These are phyloP conservation scores for Neosalanx taihuensis DNA, from an alignment of 2,797 vertebrate genomes.

Conservation along the genomic window DNA sequence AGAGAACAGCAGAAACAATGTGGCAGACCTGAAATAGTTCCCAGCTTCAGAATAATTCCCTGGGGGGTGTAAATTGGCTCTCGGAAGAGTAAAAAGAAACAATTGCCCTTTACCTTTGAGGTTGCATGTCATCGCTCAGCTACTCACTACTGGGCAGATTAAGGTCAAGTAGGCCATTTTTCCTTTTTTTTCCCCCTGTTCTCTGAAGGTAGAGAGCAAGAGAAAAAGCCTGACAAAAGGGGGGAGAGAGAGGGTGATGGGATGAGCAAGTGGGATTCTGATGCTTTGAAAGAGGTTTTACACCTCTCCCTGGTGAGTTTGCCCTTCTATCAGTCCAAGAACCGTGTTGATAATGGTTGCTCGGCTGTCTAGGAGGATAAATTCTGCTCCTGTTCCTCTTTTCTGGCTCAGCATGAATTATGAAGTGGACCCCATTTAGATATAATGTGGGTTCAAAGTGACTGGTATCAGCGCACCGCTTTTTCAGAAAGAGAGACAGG, in stretches of 20 bases:
- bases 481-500: background rate
- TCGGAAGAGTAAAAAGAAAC: conserved; percentile 67
- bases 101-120: conserved; percentile 78
- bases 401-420: conserved; percentile 46
- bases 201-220: conserved; percentile 47
- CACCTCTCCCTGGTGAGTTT: conserved; percentile 66
- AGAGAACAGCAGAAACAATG: conserved; percentile 55
- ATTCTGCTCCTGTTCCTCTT: conserved; percentile 52
- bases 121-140: conserved; percentile 77
- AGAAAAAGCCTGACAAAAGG: conserved; percentile 27
- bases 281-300: conserved; percentile 75
- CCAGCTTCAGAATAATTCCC: conserved; percentile 57
- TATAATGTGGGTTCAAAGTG: conserved; percentile 1
- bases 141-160: conserved; percentile 76
- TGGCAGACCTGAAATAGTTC: conserved; percentile 63
- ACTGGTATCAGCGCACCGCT: background rate
- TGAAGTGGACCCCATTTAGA: conserved; percentile 36
- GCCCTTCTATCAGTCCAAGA: conserved; percentile 52
- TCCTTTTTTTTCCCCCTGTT: conserved; percentile 27
- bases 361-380: conserved; percentile 64
- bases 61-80: conserved; percentile 69
- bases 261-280: conserved; percentile 58
- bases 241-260: conserved; percentile 53
- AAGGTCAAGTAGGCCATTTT: conserved; percentile 76
- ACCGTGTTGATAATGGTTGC: conserved; percentile 68